phyloP scores from a whole-genome alignment of 1,140 invertebrate genomes.

The Pogonus chalceus region DNA sequence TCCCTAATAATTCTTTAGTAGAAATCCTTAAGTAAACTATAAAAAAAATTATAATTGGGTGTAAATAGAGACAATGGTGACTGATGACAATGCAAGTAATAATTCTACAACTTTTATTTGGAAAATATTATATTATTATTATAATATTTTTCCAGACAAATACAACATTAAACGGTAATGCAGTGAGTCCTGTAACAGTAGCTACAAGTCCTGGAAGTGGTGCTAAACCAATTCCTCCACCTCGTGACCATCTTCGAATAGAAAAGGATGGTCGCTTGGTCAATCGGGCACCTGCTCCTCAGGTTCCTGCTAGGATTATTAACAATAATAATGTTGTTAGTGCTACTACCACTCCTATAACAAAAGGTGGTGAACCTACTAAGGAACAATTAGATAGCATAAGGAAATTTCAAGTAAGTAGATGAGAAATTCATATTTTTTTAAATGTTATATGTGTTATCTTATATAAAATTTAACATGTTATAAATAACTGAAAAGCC shows the following conservation, averaged over 20 bases:
- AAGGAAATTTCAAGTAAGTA: conserved; percentile 75
- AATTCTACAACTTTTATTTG: no score
- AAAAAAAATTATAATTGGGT: no score
- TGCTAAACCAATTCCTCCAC: conserved; percentile 60
- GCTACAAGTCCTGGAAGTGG: conserved; percentile 25
- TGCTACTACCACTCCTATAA: conserved; percentile 32
- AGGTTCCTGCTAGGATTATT: conserved; percentile 50
- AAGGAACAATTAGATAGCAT: conserved; percentile 82
- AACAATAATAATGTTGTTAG: conserved; percentile 39
- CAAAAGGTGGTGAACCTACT: conserved; percentile 50
- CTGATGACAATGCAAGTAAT: no score
- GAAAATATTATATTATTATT: no score
- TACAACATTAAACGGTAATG: conserved; percentile 35
- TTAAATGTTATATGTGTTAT: no score
- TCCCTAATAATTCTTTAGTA: no score
- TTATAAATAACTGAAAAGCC: no score
- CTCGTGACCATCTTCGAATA: conserved; percentile 53
- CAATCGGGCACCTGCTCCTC: conserved; percentile 56
- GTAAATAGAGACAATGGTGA: no score
- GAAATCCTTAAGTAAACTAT: no score
- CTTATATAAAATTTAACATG: no score
- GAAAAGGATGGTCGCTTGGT: conserved; percentile 51
- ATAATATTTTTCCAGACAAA: no score
- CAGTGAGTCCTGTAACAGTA: conserved; percentile 13
- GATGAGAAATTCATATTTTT: no score